Base-by-base conservation (phyloP, 2,797 vertebrate species). In the Argyrosomus regius region DNA sequence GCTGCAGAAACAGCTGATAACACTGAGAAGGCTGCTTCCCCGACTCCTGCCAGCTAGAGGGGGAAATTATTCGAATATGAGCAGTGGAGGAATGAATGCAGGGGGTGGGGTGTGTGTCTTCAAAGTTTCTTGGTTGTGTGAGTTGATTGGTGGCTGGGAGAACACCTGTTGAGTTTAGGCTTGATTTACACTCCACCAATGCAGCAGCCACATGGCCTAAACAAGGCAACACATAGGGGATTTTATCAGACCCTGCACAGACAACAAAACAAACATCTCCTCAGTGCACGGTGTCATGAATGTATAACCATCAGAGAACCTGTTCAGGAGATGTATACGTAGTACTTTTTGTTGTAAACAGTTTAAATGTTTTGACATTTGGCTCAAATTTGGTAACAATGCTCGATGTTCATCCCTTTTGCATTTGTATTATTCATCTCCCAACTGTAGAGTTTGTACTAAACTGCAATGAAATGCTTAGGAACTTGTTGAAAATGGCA, bases 41-140 rank as follows among this genome's bases (percentile, higher is more conserved):
- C 87, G 14, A 24, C 84, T 67, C 76, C 90, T 24, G 79, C 87
- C 66, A 94, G 92, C 87, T 95, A 95, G 86, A 94, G 72, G 52
- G 72, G 70, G 56, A 18, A 57, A 59, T 0, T 5, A 61, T 53
- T 64, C 18, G 71, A 77, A 82, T 45, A 65, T 49, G 57, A 63
- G 83, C 63, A 70, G 62, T 75, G 78, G 86, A 76, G 56, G 69
- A 83, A 70, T 62, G 75, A 67, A 66, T 82, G 46, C 43, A 8
- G 26, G 64, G 63, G 45, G 62, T 4, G 17, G 22, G 66, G 1
- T 45, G 75, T 72, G 61, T 87, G 43, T 45, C 13, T 45, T 45
- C 35, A 39, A 81, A 58, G 73, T 71, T 86, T 78, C 31, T 86
- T 79, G 87, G 77, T 82, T 82, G 72, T 85, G 76, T 81, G 75